A percentile compares a stretch with the other conserved stretches of the same genome.
Evolutionary conservation across 2,113 vertebrate species (phyloP).

Genomic region (Microcebus lehilahytsara): DNA sequence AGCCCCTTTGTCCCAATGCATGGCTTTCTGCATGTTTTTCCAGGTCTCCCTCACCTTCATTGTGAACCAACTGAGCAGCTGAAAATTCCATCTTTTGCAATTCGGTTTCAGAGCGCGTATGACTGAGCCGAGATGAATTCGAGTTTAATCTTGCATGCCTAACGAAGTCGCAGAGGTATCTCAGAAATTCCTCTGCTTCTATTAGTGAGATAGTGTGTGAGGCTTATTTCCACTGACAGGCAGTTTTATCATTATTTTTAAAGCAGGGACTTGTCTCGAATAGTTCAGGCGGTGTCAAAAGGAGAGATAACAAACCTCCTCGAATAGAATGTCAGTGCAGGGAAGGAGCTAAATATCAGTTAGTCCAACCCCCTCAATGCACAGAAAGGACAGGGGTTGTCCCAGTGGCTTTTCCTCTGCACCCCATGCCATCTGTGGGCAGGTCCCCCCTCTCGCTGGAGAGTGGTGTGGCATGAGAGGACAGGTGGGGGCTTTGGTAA

Average conservation of each 20-base stretch:
- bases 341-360: slow-evolving; percentile 42
- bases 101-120: slow-evolving; percentile 43
- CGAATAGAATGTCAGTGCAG: slow-evolving; percentile 66
- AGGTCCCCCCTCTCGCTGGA: background rate
- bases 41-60: background rate
- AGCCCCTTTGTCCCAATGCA: background rate
- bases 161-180: slow-evolving; percentile 55
- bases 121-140: slow-evolving; percentile 47
- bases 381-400: background rate
- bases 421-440: slow-evolving; percentile 31
- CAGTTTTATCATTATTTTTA: slow-evolving; percentile 82
- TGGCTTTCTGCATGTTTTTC: background rate
- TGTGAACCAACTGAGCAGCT: background rate
- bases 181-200: slow-evolving; percentile 72
- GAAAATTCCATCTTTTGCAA: slow-evolving; percentile 18
- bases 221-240: slow-evolving; percentile 77
- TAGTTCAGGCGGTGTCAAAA: slow-evolving; percentile 82
- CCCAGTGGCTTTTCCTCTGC: rapidly evolving
- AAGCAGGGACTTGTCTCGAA: slow-evolving; percentile 80
- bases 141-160: slow-evolving; percentile 72
- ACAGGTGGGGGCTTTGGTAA: background rate
- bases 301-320: slow-evolving; percentile 77
- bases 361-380: background rate
- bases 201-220: slow-evolving; percentile 68
- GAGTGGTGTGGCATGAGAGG: background rate